Evolutionary conservation across 2,888 invertebrate species (phyloP), one percentile per base, ranked within the genome.

Genomic region (Lysandra coridon): DNA sequence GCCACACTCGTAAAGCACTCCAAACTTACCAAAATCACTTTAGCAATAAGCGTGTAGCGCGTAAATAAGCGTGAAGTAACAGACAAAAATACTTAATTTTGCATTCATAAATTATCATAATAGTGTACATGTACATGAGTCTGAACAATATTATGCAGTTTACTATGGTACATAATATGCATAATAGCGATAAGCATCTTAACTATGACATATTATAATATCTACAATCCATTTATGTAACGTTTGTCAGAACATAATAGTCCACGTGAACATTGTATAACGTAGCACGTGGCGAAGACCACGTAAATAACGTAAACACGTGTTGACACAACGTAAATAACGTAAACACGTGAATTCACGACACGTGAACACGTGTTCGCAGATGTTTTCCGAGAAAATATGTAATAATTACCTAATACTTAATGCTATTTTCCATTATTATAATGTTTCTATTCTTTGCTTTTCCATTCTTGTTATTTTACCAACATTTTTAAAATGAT

Each of bases 281-380:
- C 69, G 37, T 37, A 17, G 37, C 69, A 69, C 69, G 69, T 69
- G 69, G 69, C 69, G 64, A 2, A 12, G 30, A 69, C 37, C 69
- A 69, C 69, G 33, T 33, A 69, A 69, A 69, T 69, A 69, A 69
- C 69, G 69, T 69, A 69, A 37, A 69, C 69, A 69, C 69, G 33
- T 69, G 69, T 69, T 33, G 33, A 69, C 69, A 69, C 33, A 69
- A 37, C 69, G 69, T 69, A 37, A 69, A 69, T 69, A 69, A 69
- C 69, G 33, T 1, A 3, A 23, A 64, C 64, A 64, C 64, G 64
- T 64, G 64, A 64, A 23, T 23, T 3, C 37, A 14, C 69, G 4
- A 14, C 69, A 69, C 69, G 69, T 69, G 69, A 69, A 69, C 69
- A 69, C 69, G 37, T 69, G 69, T 3, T 64, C 4, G 0, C 30